A percentile compares a stretch with the other conserved stretches of the same genome.
phyloP scores from a whole-genome alignment of 2,797 vertebrate species.

The Danio choprae region DNA sequence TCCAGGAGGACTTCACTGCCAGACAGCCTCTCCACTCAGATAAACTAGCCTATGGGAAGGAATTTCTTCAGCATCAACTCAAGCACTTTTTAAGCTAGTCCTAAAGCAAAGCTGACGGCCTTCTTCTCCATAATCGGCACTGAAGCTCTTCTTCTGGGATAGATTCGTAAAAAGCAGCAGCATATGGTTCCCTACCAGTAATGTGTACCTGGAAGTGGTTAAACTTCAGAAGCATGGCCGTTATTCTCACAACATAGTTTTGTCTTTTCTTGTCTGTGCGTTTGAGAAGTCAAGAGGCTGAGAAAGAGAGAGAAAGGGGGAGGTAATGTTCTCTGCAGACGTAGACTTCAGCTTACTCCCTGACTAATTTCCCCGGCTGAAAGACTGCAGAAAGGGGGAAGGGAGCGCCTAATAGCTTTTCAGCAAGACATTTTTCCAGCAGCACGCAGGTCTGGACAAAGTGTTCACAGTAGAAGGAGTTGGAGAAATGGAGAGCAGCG shows the following conservation, averaged over 20 bases:
- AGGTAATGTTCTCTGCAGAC: conserved; percentile 67
- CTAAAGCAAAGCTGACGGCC: neutral
- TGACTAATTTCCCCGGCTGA: conserved; percentile 66
- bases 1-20: conserved; percentile 29
- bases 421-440: conserved; percentile 65
- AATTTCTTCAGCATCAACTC: conserved; percentile 43
- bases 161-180: neutral
- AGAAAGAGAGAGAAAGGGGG: conserved; percentile 41
- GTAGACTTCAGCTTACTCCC: conserved; percentile 60
- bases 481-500: neutral
- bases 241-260: conserved; percentile 26
- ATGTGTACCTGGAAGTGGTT: conserved; percentile 20
- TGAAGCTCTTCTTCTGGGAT: neutral
- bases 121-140: neutral
- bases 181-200: conserved; percentile 6
- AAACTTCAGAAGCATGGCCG: neutral
- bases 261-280: conserved; percentile 4
- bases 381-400: conserved; percentile 55
- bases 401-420: conserved; percentile 59
- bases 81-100: neutral
- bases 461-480: conserved; percentile 48
- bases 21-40: conserved; percentile 36
- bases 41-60: conserved; percentile 39
- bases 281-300: conserved; percentile 24
- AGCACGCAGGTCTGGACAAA: conserved; percentile 63